phyloP scores from a whole-genome alignment of 2,797 vertebrate genomes.

The Galaxias olidus region DNA sequence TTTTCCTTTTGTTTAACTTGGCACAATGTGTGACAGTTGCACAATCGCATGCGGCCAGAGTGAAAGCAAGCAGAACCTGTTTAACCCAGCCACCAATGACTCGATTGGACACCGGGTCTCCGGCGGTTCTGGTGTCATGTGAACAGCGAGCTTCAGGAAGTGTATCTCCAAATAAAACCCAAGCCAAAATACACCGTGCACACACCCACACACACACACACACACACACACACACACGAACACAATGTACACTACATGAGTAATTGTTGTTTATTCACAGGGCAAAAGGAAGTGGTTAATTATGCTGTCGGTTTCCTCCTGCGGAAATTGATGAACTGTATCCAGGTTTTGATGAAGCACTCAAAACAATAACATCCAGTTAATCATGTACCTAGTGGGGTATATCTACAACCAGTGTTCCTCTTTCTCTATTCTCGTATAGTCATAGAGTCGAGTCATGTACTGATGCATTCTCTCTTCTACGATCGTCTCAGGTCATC shows the following conservation, averaged over 20 bases:
- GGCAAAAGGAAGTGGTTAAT: slow-evolving; percentile 61
- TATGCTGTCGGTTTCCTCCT: slow-evolving; percentile 55
- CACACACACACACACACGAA: slow-evolving; percentile 34
- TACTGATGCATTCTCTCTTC: no score
- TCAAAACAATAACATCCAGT: slow-evolving; percentile 47
- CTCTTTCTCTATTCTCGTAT: slow-evolving; percentile 15
- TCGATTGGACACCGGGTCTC: slow-evolving; percentile 19
- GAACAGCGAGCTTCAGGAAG: slow-evolving; percentile 24
- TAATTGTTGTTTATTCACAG: slow-evolving; percentile 58
- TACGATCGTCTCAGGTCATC: no score
- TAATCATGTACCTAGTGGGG: slow-evolving; percentile 45
- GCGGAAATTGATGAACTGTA: slow-evolving; percentile 52
- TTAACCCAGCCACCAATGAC: slow-evolving; percentile 26
- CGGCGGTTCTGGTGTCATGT: slow-evolving; percentile 31
- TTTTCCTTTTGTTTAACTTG: slow-evolving; percentile 58
- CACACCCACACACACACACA: slow-evolving; percentile 30
- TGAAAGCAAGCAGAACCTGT: slow-evolving; percentile 36
- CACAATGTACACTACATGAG: slow-evolving; percentile 29
- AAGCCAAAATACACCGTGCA: not conserved
- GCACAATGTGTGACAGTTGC: slow-evolving; percentile 36
- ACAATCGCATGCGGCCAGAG: slow-evolving; percentile 30
- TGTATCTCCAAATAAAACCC: slow-evolving; percentile 31
- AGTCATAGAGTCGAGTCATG: no score
- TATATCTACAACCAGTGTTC: not conserved
- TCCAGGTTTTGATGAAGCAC: slow-evolving; percentile 46